A percentile compares a stretch with the other conserved stretches of the same genome.
Conservation (phyloP, 1,140 invertebrate genomes). For the Cotesia chilonis region DNA sequence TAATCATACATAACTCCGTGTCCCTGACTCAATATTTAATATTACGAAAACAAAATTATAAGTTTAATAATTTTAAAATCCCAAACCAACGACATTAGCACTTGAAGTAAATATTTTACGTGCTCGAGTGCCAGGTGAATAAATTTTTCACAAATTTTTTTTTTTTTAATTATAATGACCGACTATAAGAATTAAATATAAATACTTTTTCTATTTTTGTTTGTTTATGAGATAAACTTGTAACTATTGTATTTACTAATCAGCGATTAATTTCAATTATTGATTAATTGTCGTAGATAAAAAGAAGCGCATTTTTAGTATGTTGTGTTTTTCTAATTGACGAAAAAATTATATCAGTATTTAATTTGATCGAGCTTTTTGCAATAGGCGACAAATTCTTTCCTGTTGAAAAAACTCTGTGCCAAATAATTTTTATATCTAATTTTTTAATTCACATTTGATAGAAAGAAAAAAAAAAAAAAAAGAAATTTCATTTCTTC, state of each 20-base stretch:
- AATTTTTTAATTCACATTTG: neutral
- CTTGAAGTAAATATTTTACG: constrained; percentile 1
- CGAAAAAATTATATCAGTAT: too few species aligned
- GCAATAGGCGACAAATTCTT: neutral
- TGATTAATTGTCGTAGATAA: too few species aligned
- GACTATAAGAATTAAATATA: neutral
- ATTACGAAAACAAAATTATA: constrained; percentile 49
- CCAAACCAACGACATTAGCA: constrained; percentile 23
- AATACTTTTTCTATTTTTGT: neutral
- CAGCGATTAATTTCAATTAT: too few species aligned
- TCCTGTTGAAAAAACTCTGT: constrained; percentile 20
- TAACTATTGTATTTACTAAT: too few species aligned
- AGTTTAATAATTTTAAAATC: constrained; percentile 48
- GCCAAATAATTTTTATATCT: constrained; percentile 23
- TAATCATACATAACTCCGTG: constrained; percentile 56
- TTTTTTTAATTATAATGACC: neutral
- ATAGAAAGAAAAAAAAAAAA: neutral
- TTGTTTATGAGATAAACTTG: neutral
- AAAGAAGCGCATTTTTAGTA: too few species aligned
- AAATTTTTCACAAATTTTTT: neutral
- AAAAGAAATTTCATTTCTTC: neutral
- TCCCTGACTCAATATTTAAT: constrained; percentile 57
- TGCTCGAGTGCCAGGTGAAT: constrained; percentile 9
- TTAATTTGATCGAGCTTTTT: too few species aligned
- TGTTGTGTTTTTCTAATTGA: too few species aligned